Conservation (phyloP, 2,888 invertebrate species). For the Drosophila villosipedis region DNA sequence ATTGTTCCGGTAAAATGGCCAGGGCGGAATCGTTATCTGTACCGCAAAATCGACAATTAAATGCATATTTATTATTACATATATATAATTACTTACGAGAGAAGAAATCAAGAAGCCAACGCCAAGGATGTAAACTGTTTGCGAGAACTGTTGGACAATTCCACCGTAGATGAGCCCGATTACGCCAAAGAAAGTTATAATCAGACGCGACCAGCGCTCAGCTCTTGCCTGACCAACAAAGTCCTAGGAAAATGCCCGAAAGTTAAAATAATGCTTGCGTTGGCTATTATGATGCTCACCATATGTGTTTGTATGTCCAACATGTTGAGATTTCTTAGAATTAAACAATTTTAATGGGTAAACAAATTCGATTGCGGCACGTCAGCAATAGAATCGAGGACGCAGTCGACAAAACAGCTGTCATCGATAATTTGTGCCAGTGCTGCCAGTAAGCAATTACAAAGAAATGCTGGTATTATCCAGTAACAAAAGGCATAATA, state of each 20-base stretch:
- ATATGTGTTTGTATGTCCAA: conserved; percentile 85
- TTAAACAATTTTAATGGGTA: conserved; percentile 41
- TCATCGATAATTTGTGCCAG: conserved; percentile 8
- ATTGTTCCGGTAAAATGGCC: conserved; percentile 96
- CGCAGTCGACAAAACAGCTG: conserved; percentile 1
- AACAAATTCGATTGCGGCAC: conserved; percentile 69
- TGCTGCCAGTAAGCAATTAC: conserved; percentile 7
- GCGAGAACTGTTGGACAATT: conserved; percentile 97
- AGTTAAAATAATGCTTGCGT: not conserved
- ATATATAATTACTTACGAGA: conserved; percentile 87
- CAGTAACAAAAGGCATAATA: not conserved
- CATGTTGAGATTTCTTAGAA: conserved; percentile 69
- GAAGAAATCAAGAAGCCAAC: conserved; percentile 96
- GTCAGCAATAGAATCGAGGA: conserved; percentile 60
- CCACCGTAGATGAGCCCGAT: conserved; percentile 97
- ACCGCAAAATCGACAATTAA: conserved; percentile 49
- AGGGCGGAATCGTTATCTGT: conserved; percentile 95
- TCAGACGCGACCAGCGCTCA: conserved; percentile 94
- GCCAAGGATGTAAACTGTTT: conserved; percentile 96
- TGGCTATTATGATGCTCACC: conserved; percentile 67
- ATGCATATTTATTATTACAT: not conserved
- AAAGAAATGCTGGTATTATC: not conserved
- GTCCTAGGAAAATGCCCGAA: conserved; percentile 87
- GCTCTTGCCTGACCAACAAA: conserved; percentile 96
- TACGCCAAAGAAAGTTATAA: conserved; percentile 95